phyloP scores from a whole-genome alignment of 2,113 vertebrate genomes.

The Equus przewalskii region DNA sequence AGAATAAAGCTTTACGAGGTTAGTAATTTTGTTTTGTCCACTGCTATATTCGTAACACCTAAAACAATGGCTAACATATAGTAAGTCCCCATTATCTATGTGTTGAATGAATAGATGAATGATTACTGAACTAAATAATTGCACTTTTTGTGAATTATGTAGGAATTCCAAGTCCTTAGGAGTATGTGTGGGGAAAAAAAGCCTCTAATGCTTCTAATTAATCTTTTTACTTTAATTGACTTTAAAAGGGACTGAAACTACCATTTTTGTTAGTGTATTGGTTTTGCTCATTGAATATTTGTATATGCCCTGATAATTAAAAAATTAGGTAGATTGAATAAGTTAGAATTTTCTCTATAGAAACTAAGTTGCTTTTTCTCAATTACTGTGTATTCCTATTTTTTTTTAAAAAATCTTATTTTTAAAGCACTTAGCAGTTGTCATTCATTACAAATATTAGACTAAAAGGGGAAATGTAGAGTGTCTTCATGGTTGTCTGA shows the following conservation, averaged over 20 bases:
- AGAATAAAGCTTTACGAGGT: neutral
- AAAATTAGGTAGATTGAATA: neutral
- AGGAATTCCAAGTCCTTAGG: neutral
- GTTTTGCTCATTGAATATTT: conserved; percentile 27
- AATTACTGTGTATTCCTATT: neutral
- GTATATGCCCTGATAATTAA: conserved; percentile 32
- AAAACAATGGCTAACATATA: neutral
- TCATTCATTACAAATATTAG: conserved; percentile 27
- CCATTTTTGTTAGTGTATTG: neutral
- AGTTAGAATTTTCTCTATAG: conserved; percentile 39
- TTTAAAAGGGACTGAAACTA: neutral
- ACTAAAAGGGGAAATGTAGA: neutral
- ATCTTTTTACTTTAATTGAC: neutral
- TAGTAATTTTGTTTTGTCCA: neutral
- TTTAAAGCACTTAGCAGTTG: neutral
- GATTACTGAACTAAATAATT: neutral
- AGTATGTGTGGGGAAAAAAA: neutral
- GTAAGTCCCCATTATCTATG: neutral
- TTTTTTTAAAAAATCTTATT: neutral
- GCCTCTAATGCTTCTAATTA: neutral
- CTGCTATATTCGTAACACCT: neutral
- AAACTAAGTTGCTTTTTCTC: neutral
- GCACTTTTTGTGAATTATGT: neutral
- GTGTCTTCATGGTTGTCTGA: conserved; percentile 1
- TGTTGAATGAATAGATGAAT: neutral